phyloP scores from a whole-genome alignment of 2,888 invertebrate species.

The Anodontia alba region DNA sequence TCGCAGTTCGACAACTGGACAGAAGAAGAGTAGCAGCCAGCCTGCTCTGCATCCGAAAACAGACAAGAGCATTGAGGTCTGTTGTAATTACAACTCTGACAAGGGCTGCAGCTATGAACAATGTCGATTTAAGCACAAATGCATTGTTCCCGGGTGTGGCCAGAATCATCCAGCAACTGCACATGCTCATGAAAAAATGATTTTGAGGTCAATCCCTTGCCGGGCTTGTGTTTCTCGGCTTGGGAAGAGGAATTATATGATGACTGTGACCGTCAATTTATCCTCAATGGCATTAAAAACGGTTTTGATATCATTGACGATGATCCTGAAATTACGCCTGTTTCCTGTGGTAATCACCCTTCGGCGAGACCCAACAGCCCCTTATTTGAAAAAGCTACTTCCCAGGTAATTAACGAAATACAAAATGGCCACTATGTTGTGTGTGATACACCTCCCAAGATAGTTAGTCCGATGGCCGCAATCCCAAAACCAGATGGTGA shows the following conservation, averaged over 20 bases:
- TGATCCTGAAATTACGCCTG: not conserved
- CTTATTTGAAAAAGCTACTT: conserved; percentile 19
- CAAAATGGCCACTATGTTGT: conserved; percentile 29
- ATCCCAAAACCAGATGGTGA: conserved; percentile 33
- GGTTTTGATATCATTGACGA: conserved; percentile 37
- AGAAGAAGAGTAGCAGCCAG: not conserved
- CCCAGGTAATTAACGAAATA: conserved; percentile 27
- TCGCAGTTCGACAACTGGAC: not conserved
- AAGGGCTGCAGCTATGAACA: conserved; percentile 5
- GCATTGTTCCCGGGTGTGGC: conserved; percentile 19
- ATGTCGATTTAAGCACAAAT: conserved; percentile 17
- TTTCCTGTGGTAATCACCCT: conserved; percentile 7
- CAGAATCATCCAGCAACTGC: conserved; percentile 4
- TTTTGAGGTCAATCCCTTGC: not conserved
- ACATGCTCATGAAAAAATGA: conserved; percentile 15
- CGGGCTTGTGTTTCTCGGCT: conserved; percentile 9
- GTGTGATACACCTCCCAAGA: not conserved
- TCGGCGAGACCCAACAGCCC: conserved; percentile 1
- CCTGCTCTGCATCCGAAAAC: not conserved
- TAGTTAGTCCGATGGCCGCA: conserved; percentile 23
- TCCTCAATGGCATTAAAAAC: conserved; percentile 25
- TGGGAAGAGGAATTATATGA: conserved; percentile 30
- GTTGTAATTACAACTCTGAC: conserved; percentile 4
- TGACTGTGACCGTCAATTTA: conserved; percentile 17
- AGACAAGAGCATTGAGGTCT: not conserved